Evolutionary conservation across 2,888 invertebrate species (phyloP).

Genomic region (Leptogaster cylindrica): DNA sequence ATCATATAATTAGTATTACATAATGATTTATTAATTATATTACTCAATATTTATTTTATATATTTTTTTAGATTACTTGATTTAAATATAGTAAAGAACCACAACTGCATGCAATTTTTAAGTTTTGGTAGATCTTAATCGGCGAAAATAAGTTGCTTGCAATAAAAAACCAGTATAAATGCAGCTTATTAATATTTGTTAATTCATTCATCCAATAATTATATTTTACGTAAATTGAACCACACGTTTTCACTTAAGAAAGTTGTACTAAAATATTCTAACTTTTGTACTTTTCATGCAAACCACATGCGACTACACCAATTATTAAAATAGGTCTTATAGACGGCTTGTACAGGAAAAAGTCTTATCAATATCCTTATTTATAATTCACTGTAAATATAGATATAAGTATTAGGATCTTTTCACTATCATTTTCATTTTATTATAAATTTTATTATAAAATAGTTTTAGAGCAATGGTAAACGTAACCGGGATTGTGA

Average conservation of each 20-base stretch:
- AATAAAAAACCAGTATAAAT: no score
- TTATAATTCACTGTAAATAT: constrained; percentile 57
- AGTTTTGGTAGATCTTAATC: no score
- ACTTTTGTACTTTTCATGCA: constrained; percentile 33
- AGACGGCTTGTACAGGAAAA: constrained; percentile 62
- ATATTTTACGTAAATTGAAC: neutral
- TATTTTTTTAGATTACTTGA: neutral
- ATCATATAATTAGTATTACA: no score
- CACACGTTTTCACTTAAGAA: neutral
- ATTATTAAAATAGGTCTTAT: constrained; percentile 54
- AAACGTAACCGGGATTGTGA: constrained; percentile 19
- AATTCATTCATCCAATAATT: no score
- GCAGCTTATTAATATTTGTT: no score
- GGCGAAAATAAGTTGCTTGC: no score
- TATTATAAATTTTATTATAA: no score
- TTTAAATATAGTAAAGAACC: neutral
- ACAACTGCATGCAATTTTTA: no score
- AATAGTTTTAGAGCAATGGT: no score
- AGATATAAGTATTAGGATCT: constrained; percentile 24
- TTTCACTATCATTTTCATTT: no score
- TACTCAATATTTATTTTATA: neutral
- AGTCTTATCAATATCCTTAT: constrained; percentile 62
- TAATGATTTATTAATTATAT: no score
- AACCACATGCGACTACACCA: constrained; percentile 17
- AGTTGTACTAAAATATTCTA: constrained; percentile 8